These are phyloP conservation scores for Macaria liturata DNA, from an alignment of 2,888 invertebrate genomes.

Conservation along the genomic window DNA sequence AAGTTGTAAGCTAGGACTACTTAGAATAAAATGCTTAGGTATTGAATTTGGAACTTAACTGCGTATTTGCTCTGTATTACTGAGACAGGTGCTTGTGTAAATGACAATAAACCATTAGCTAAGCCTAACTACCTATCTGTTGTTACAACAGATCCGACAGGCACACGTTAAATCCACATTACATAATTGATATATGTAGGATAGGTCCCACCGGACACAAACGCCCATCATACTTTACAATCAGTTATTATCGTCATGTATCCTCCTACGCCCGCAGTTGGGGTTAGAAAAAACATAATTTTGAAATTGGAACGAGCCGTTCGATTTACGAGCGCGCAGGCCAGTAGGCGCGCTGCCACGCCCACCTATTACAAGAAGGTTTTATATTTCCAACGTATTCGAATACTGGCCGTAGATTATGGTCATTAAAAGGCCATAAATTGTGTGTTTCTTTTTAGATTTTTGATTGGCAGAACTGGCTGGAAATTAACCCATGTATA, in stretches of 20 bases:
- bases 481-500: background rate
- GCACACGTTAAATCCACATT: no score
- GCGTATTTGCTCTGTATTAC: no score
- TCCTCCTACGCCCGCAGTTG: conserved; percentile 18
- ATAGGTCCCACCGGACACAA: background rate
- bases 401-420: conserved; percentile 21
- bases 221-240: conserved; percentile 17
- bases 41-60: no score
- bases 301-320: conserved; percentile 33
- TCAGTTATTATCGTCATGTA: conserved; percentile 22
- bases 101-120: no score
- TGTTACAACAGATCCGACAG: no score
- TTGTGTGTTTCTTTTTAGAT: conserved; percentile 7
- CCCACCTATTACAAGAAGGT: conserved; percentile 52
- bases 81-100: no score
- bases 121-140: no score
- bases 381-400: conserved; percentile 32
- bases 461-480: conserved; percentile 12
- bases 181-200: no score
- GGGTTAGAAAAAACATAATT: conserved; percentile 32
- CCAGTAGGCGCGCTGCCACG: conserved; percentile 55
- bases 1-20: no score
- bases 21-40: no score
- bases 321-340: conserved; percentile 51
- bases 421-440: conserved; percentile 28